Evolutionary conservation across 2,113 vertebrate genomes (phyloP).

Genomic region (Anarhynchus alexandrinus): DNA sequence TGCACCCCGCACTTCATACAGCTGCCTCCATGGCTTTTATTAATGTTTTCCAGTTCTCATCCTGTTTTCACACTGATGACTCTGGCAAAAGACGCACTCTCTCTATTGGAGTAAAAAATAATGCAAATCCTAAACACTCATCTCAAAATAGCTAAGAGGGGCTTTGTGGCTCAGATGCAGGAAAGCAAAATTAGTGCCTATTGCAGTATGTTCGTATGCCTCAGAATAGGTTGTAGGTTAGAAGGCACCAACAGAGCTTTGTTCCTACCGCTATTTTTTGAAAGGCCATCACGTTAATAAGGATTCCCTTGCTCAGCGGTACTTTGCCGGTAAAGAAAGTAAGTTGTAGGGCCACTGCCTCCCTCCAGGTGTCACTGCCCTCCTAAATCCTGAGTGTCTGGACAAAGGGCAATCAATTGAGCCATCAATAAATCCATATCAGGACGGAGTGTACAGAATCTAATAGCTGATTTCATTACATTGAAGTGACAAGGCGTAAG

Average conservation of each 20-base stretch:
- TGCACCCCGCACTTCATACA: constrained; percentile 39
- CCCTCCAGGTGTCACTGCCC: not conserved
- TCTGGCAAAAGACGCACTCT: constrained; percentile 37
- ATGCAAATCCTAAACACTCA: not conserved
- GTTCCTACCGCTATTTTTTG: not conserved
- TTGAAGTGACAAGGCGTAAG: not conserved
- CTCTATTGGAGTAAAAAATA: constrained; percentile 22
- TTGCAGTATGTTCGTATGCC: not conserved
- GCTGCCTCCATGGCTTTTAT: constrained; percentile 46
- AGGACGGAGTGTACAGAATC: not conserved
- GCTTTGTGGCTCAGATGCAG: not conserved
- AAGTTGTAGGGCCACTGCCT: not conserved
- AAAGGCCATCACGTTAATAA: not conserved
- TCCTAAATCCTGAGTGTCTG: not conserved
- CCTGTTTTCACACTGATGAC: constrained; percentile 37
- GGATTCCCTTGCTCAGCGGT: not conserved
- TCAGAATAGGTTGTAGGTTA: not conserved
- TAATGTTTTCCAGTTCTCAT: constrained; percentile 57
- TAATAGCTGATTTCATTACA: constrained; percentile 4
- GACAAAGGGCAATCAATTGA: not conserved
- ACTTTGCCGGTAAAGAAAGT: not conserved
- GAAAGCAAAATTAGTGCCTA: not conserved
- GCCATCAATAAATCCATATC: not conserved
- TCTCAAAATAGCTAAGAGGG: constrained; percentile 29
- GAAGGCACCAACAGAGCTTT: not conserved